These are phyloP conservation scores for Thamnophis elegans DNA, from an alignment of 2,797 vertebrate genomes.

Conservation along the genomic window DNA sequence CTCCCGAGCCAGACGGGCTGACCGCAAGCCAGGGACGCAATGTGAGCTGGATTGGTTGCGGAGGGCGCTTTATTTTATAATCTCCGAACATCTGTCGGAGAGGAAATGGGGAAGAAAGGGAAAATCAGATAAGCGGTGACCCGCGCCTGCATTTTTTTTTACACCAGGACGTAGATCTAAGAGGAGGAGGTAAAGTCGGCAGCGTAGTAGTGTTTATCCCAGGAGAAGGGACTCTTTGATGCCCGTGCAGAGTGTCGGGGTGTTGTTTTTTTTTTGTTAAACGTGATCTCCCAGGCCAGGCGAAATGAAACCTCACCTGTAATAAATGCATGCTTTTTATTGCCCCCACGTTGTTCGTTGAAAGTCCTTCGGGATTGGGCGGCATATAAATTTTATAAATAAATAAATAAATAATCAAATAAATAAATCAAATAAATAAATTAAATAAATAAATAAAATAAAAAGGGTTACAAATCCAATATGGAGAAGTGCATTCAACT, in stretches of 20 bases:
- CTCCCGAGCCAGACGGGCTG: background rate
- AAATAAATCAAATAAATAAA: too few species aligned
- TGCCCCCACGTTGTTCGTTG: too few species aligned
- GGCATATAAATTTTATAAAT: too few species aligned
- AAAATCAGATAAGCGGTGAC: background rate
- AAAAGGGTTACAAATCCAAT: background rate
- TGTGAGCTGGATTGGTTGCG: background rate
- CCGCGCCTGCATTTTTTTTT: background rate
- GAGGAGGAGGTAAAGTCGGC: background rate
- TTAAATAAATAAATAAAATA: too few species aligned
- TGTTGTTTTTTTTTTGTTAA: background rate
- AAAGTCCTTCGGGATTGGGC: too few species aligned
- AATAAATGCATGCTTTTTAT: too few species aligned
- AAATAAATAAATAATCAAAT: too few species aligned
- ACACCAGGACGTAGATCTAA: background rate
- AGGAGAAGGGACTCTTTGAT: background rate
- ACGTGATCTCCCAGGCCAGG: background rate
- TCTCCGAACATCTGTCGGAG: background rate
- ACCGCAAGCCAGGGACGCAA: background rate
- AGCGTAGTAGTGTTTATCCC: background rate
- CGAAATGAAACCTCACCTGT: too few species aligned
- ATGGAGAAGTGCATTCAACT: background rate
- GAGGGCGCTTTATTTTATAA: background rate
- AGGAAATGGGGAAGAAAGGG: too few species aligned
- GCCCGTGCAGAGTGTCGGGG: background rate